A percentile compares a stretch with the other conserved stretches of the same genome.
Conservation (phyloP, 2,888 invertebrate genomes). For the Pheosia tremula region DNA sequence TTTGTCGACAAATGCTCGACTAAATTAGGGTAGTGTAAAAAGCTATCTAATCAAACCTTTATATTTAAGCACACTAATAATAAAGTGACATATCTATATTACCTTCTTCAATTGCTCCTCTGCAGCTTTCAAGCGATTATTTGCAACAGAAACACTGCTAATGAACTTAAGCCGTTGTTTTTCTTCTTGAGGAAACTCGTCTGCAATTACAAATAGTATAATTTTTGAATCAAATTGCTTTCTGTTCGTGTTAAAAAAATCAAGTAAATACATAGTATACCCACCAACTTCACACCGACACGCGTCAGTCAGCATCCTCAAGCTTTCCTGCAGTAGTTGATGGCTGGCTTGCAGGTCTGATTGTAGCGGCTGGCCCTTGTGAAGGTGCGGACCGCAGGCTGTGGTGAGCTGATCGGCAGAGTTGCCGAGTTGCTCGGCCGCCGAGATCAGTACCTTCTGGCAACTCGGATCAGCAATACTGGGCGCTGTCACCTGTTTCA, state of each 20-base stretch:
- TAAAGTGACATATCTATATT: background rate
- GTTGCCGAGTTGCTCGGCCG: slow-evolving; percentile 38
- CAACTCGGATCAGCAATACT: slow-evolving; percentile 41
- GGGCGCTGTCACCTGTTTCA: slow-evolving; percentile 42
- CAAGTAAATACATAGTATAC: background rate
- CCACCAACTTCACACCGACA: slow-evolving; percentile 19
- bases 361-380: slow-evolving; percentile 23
- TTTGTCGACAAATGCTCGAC: no score
- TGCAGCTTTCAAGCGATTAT: slow-evolving; percentile 19
- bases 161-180: slow-evolving; percentile 29
- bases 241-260: no score
- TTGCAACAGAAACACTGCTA: slow-evolving; percentile 21
- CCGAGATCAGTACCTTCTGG: slow-evolving; percentile 31
- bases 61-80: no score
- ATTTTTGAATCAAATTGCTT: no score
- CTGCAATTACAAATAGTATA: background rate
- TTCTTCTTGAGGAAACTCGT: slow-evolving; percentile 14
- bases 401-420: slow-evolving; percentile 36
- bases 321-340: slow-evolving; percentile 26
- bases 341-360: slow-evolving; percentile 23
- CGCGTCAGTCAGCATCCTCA: slow-evolving; percentile 33
- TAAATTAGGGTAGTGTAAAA: background rate
- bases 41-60: no score
- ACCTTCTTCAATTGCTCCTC: slow-evolving; percentile 31
- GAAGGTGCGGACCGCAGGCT: slow-evolving; percentile 27